Percentiles rank a stretch among this genome's conserved stretches.
phyloP scores from a whole-genome alignment of 92 coral and sea anemone species.

The Nematostella vectensis region DNA sequence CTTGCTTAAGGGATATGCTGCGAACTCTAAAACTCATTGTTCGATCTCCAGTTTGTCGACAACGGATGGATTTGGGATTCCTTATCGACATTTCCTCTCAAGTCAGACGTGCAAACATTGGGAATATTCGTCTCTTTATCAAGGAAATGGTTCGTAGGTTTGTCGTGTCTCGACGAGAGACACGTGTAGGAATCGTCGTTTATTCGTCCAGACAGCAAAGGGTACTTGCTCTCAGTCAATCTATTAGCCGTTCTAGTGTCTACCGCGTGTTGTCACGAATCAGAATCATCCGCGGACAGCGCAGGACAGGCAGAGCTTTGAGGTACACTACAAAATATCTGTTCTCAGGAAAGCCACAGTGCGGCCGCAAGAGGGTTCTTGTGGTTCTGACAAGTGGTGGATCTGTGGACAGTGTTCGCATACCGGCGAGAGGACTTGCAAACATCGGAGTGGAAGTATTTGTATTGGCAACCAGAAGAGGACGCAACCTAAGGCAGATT shows the following conservation, averaged over 20 bases:
- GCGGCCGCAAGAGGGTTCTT: conserved; percentile 34
- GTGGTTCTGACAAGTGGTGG: conserved; percentile 28
- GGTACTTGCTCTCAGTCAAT: conserved; percentile 9
- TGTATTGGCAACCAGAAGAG: conserved; percentile 16
- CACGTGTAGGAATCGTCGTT: conserved; percentile 40
- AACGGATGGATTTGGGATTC: conserved; percentile 46
- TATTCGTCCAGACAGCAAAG: conserved; percentile 28
- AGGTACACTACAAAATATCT: conserved; percentile 16
- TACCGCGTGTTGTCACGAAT: conserved; percentile 9
- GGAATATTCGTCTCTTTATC: conserved; percentile 27
- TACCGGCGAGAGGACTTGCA: conserved; percentile 21
- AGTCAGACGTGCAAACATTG: conserved; percentile 23
- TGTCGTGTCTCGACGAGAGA: conserved; percentile 26
- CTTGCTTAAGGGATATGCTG: no score
- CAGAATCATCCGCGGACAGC: conserved; percentile 20
- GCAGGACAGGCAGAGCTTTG: conserved; percentile 30
- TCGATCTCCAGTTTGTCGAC: conserved; percentile 39
- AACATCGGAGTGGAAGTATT: conserved; percentile 33
- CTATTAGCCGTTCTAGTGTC: conserved; percentile 2
- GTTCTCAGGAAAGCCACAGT: conserved; percentile 27
- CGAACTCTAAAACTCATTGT: no score
- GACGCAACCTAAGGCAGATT: neutral
- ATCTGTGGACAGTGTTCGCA: conserved; percentile 18
- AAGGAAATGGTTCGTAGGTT: conserved; percentile 53
- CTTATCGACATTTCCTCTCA: conserved; percentile 61